Percentiles rank a stretch among this genome's conserved stretches.
Conservation (phyloP, 1,140 invertebrate genomes). For the Tachypleus tridentatus region DNA sequence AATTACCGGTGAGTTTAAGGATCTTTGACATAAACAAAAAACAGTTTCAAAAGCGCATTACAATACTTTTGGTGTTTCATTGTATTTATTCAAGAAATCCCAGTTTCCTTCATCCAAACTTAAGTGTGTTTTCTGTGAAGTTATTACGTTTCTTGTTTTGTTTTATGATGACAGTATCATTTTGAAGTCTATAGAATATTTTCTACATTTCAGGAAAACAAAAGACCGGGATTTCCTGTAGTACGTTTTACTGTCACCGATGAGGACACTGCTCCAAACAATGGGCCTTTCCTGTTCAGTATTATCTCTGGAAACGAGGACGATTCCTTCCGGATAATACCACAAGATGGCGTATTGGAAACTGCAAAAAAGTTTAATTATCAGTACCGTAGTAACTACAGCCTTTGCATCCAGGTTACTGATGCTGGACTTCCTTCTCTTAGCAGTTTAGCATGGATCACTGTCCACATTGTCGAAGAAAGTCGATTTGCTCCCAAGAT, state of each 20-base stretch:
- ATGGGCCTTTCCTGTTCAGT: slow-evolving; percentile 81
- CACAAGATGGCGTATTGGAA: slow-evolving; percentile 60
- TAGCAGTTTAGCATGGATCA: slow-evolving; percentile 75
- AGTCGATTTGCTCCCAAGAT: slow-evolving; percentile 86
- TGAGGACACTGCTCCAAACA: slow-evolving; percentile 71
- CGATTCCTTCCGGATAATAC: slow-evolving; percentile 70
- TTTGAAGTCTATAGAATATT: no score
- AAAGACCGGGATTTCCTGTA: slow-evolving; percentile 37
- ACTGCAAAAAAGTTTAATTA: slow-evolving; percentile 80
- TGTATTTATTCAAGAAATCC: no score
- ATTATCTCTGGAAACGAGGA: slow-evolving; percentile 71
- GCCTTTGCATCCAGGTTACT: slow-evolving; percentile 75
- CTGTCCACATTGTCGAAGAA: slow-evolving; percentile 77
- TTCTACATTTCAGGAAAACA: slow-evolving; percentile 11
- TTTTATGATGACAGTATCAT: no score
- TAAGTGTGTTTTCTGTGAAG: no score
- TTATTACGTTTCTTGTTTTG: no score
- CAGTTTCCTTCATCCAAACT: no score
- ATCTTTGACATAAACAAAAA: no score
- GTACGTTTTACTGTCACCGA: slow-evolving; percentile 74
- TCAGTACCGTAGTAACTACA: slow-evolving; percentile 64
- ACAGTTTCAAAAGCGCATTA: no score
- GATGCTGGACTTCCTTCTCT: slow-evolving; percentile 85
- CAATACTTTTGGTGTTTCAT: no score
- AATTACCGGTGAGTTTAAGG: no score